Evolutionary conservation across 2,888 invertebrate species (phyloP).

Genomic region (Athetis lepigone): DNA sequence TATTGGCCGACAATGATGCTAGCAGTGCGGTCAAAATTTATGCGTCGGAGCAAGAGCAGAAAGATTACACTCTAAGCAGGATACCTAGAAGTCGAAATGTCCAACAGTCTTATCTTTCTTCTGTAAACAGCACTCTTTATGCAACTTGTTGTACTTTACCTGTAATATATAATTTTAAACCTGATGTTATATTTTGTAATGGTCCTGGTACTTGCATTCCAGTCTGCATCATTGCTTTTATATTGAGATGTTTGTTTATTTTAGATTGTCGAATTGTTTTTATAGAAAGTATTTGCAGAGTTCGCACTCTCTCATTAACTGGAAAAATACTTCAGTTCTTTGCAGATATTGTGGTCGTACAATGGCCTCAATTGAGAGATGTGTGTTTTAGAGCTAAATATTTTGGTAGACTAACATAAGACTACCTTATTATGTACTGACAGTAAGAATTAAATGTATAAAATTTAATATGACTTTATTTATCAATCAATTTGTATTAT

Average conservation of each 20-base stretch:
- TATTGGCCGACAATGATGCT: slow-evolving; percentile 94
- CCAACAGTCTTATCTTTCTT: slow-evolving; percentile 95
- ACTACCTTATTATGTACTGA: not conserved
- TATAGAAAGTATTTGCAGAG: slow-evolving; percentile 98
- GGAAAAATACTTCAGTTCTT: slow-evolving; percentile 96
- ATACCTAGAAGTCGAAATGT: slow-evolving; percentile 97
- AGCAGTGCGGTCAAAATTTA: slow-evolving; percentile 93
- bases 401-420: slow-evolving; percentile 93
- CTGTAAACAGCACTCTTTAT: slow-evolving; percentile 94
- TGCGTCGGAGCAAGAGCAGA: slow-evolving; percentile 81
- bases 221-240: slow-evolving; percentile 94
- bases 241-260: slow-evolving; percentile 93
- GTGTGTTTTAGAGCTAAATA: slow-evolving; percentile 93
- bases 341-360: slow-evolving; percentile 97
- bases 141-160: slow-evolving; percentile 93
- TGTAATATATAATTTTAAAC: slow-evolving; percentile 92
- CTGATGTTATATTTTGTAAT: slow-evolving; percentile 96
- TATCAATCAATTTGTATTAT: too few species aligned
- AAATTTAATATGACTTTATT: too few species aligned
- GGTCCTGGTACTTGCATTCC: slow-evolving; percentile 99
- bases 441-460: not conserved
- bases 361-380: slow-evolving; percentile 95
- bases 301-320: slow-evolving; percentile 96
- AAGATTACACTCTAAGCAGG: slow-evolving; percentile 86
- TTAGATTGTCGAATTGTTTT: slow-evolving; percentile 95